Conservation (phyloP, 2,888 invertebrate species). For the Troides oblongomaculatus region DNA sequence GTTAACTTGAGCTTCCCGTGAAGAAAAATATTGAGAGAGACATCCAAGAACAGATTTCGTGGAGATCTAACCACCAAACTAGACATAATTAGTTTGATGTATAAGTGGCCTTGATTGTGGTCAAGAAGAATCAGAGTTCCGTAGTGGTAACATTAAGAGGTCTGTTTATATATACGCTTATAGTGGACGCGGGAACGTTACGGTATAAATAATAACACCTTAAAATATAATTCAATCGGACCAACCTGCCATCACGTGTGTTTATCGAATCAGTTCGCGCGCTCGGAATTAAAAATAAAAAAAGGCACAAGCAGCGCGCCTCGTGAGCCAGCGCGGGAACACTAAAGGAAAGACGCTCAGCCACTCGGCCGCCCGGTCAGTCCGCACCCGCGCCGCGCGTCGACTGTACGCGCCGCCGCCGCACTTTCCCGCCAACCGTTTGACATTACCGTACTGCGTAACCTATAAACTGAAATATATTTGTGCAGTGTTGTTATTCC, state of each 20-base stretch:
- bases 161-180: not conserved
- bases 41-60: no score
- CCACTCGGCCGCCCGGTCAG: slow-evolving; percentile 42
- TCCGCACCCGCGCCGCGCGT: slow-evolving; percentile 51
- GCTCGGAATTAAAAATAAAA: slow-evolving; percentile 50
- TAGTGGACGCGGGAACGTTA: slow-evolving; percentile 9
- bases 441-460: slow-evolving; percentile 25
- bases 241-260: slow-evolving; percentile 57
- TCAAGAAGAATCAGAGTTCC: no score
- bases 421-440: slow-evolving; percentile 42
- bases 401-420: slow-evolving; percentile 46
- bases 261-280: slow-evolving; percentile 41
- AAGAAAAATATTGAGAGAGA: no score
- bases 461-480: slow-evolving; percentile 30
- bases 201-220: slow-evolving; percentile 25
- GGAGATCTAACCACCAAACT: no score
- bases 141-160: no score
- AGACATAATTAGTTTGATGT: no score
- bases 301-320: slow-evolving; percentile 51
- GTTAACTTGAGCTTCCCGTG: no score
- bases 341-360: slow-evolving; percentile 41
- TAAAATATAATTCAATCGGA: slow-evolving; percentile 37
- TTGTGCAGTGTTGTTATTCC: slow-evolving; percentile 36
- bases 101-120: no score
- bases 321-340: slow-evolving; percentile 47